Base-by-base conservation (phyloP, 37 sponge, comb jelly and placozoan genomes). In the Oscarella lobularis region DNA sequence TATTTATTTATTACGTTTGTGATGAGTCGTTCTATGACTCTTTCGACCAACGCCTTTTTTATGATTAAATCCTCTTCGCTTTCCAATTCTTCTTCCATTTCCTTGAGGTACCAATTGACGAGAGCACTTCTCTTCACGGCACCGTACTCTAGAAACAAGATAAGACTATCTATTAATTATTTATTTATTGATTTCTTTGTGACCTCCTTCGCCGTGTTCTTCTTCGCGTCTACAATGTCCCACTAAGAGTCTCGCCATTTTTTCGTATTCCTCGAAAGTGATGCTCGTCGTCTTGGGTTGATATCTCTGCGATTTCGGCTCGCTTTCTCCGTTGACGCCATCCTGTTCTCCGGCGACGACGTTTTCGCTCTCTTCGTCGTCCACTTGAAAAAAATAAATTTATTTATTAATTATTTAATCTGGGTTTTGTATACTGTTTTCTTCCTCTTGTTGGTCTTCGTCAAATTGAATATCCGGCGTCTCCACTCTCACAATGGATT, bases 391-490 rank as follows among this genome's bases (percentile, higher is more conserved):
- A n/a, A n/a, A n/a, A n/a, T n/a, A n/a, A n/a, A n/a, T n/a, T n/a
- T n/a, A n/a, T n/a, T n/a, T n/a, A n/a, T n/a, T n/a, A n/a, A n/a
- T n/a, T n/a, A n/a, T n/a, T n/a, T n/a, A n/a, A n/a, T n/a, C n/a
- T n/a, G n/a, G n/a, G n/a, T 9, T 48, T 48, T 48, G 60, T 20
- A 27, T 35, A 68, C 71, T 35, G 35, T 3, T 67, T 38, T 77
- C 39, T 35, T 70, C 6, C 29, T 39, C 48, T 34, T 72, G 70
- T 36, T 87, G 82, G 2, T 83, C 81, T 31, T 86, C 99, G 4
- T 85, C 89, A 55, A 98, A 88, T 78, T 98, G 78, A 38, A 98
- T 90, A 74, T 98, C 99, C 14, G 99, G 99, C 0, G 95, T 89
- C 80, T 98, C 99, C 38, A 98, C 99, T 38, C 99, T 71, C 37